Base-by-base conservation (phyloP, 2,888 invertebrate genomes). In the Philopedon plagiatum region DNA sequence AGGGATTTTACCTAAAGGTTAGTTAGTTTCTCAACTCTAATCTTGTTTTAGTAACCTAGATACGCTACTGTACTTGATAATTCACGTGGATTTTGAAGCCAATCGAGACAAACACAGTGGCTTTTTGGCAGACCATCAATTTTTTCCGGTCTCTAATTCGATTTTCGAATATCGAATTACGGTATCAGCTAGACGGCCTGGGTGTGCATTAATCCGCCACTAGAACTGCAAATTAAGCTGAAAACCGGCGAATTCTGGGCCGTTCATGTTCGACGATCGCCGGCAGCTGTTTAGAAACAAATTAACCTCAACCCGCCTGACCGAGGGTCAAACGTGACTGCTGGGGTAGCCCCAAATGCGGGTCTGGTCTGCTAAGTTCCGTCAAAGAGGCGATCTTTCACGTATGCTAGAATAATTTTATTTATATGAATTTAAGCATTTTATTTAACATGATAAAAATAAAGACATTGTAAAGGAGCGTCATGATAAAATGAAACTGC, bases 271-370 rank as follows among this genome's bases (percentile, higher is more conserved):
- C 64, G 41, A 41, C 56, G 56, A 56, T 67, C 29, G 66, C 67
- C 67, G 21, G 67, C 67, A 67, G 67, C 60, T 67, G 67, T 67
- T 67, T 49, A 49, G 60, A 67, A 67, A 67, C 67, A 67, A 67
- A 67, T 60, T 67, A 67, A 51, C 67, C 51, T 49, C 67, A 19
- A 39, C 60, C 58, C 41, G 37, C 21, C 39, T 29, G 54, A 39
- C 54, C 54, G 29, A 32, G 41, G 64, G 39, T 41, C 64, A 29
- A 56, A 19, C 51, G 39, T 56, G 64, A 64, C 56, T 37, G 51
- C 23, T 37, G 15, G 62, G 46, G 32, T 44, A 39, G 29, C 58
- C 5, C 39, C 26, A 9, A 34, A 56, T 26, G 19, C 46, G 11
- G 46, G 15, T 46, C 46, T n/a, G 46, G 15, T 46, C 46, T n/a